These are phyloP conservation scores for Theretra japonica DNA, from an alignment of 2,888 invertebrate species.

Conservation along the genomic window DNA sequence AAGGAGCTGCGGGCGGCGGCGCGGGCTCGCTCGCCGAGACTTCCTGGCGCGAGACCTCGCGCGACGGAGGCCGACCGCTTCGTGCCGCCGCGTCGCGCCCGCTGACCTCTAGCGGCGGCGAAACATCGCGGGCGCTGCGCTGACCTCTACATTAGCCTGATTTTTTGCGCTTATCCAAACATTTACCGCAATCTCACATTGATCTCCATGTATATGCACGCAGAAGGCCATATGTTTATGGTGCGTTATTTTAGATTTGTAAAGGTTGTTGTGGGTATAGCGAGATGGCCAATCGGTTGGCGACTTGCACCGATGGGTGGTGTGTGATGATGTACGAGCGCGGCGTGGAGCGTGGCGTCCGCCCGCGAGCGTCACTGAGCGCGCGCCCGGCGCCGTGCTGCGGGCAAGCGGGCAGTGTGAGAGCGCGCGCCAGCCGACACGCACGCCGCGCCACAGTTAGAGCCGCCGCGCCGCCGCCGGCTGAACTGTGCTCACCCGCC, in stretches of 20 bases:
- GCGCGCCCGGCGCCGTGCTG: background rate
- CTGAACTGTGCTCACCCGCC: constrained; percentile 60
- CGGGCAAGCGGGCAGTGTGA: constrained; percentile 39
- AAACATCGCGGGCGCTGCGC: background rate
- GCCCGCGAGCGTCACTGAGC: background rate
- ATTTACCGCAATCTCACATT: too few species aligned
- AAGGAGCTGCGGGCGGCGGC: constrained; percentile 28
- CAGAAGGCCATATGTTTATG: too few species aligned
- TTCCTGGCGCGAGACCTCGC: constrained; percentile 24
- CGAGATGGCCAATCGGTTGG: background rate
- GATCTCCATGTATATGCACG: too few species aligned
- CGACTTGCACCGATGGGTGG: background rate
- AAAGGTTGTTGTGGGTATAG: background rate
- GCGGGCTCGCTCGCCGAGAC: constrained; percentile 21
- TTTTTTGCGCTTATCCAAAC: background rate
- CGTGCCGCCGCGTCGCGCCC: constrained; percentile 23
- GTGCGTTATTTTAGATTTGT: background rate
- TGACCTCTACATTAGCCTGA: background rate
- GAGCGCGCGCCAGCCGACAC: constrained; percentile 55
- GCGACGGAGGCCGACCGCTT: constrained; percentile 32
- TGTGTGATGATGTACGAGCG: background rate
- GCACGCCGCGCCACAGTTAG: constrained; percentile 65
- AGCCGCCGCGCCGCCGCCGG: constrained; percentile 56
- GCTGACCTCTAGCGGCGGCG: constrained; percentile 29
- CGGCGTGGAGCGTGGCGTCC: background rate